phyloP scores from a whole-genome alignment of 2,113 vertebrate species.

The Phyllopteryx taeniolatus region DNA sequence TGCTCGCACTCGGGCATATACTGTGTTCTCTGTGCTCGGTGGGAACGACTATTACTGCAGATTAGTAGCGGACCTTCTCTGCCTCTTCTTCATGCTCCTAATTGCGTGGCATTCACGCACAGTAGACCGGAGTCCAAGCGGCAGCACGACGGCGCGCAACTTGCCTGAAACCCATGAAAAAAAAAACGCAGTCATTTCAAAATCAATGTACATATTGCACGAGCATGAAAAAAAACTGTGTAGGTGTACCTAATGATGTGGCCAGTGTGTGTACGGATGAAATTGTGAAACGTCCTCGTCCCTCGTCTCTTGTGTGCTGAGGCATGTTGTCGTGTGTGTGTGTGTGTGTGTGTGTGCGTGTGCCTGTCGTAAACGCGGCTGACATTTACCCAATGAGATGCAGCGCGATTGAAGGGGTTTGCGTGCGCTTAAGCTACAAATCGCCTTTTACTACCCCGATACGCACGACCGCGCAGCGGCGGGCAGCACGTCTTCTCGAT shows the following conservation, averaged over 20 bases:
- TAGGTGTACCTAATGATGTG: neutral
- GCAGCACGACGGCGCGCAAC: too few relatives aligned
- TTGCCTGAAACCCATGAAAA: too few relatives aligned
- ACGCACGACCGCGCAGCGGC: conserved; percentile 22
- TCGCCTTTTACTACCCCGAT: conserved; percentile 47
- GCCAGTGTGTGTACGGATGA: neutral
- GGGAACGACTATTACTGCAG: too few relatives aligned
- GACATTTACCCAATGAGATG: conserved; percentile 47
- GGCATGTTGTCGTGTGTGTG: neutral
- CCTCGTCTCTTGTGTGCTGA: neutral
- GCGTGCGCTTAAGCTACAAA: conserved; percentile 35
- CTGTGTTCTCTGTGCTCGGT: too few relatives aligned
- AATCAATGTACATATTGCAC: too few relatives aligned
- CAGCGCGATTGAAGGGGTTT: conserved; percentile 34
- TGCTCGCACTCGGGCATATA: too few relatives aligned
- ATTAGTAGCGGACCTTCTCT: too few relatives aligned
- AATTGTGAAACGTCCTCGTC: conserved; percentile 1
- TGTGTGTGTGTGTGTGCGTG: conserved; percentile 5
- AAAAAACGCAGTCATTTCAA: too few relatives aligned
- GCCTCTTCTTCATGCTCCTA: too few relatives aligned
- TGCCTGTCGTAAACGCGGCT: conserved; percentile 26
- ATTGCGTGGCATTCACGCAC: too few relatives aligned
- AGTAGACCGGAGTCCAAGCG: too few relatives aligned
- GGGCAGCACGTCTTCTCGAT: conserved; percentile 48
- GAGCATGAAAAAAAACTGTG: too few relatives aligned